These are phyloP conservation scores for Ctenicera cuprea DNA, from an alignment of 2,888 invertebrate species.

Conservation along the genomic window DNA sequence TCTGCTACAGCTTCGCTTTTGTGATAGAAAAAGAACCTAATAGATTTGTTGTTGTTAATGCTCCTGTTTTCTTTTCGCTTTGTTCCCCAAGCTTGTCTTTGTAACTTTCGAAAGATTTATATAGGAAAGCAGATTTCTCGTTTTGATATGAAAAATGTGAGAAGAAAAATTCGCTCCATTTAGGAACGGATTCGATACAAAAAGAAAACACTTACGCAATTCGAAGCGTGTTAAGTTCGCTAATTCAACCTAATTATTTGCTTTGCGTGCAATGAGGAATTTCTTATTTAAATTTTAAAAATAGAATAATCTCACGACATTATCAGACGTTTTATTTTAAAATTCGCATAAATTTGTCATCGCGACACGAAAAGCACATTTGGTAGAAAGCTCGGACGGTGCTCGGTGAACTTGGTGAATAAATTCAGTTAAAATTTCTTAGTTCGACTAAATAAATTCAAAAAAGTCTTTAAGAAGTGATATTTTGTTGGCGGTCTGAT, in stretches of 20 bases:
- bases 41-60: conserved; percentile 55
- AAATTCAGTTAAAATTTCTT: conserved; percentile 12
- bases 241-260: conserved; percentile 5
- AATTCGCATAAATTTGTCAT: conserved; percentile 5
- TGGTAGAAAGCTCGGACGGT: background rate
- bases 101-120: conserved; percentile 51
- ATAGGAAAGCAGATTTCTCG: conserved; percentile 48
- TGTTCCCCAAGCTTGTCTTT: conserved; percentile 51
- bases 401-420: background rate
- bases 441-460: conserved; percentile 9
- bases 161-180: conserved; percentile 20
- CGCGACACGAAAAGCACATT: conserved; percentile 20
- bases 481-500: conserved; percentile 29
- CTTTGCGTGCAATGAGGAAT: conserved; percentile 1
- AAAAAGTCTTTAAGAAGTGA: conserved; percentile 4
- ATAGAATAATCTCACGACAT: conserved; percentile 5
- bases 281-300: background rate
- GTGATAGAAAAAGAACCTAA: conserved; percentile 54
- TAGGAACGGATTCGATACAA: background rate
- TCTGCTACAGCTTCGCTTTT: conserved; percentile 49
- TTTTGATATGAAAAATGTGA: conserved; percentile 51
- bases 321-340: conserved; percentile 18
- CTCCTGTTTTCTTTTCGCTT: conserved; percentile 51
- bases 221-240: background rate
- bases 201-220: background rate